A percentile compares a stretch with the other conserved stretches of the same genome.
These are phyloP conservation scores for Iselma pallidipennis DNA, from an alignment of 2,888 invertebrate species.

Conservation along the genomic window DNA sequence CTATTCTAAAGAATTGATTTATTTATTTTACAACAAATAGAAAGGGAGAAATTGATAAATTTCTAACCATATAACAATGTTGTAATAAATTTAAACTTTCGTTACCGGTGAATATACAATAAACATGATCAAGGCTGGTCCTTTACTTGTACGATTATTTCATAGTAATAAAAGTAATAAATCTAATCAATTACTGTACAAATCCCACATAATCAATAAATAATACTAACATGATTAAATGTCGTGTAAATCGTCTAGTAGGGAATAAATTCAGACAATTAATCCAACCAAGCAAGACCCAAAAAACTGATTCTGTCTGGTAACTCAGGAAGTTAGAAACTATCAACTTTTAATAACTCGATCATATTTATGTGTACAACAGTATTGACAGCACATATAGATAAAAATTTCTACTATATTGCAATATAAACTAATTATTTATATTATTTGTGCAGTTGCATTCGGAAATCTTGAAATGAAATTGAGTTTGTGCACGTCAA, in stretches of 20 bases:
- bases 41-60: background rate
- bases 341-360: background rate
- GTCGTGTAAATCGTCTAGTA: background rate
- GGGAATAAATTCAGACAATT: background rate
- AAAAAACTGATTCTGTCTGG: background rate
- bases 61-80: background rate
- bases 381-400: background rate
- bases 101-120: background rate
- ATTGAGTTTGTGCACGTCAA: background rate
- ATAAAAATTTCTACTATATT: background rate
- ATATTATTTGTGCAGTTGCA: background rate
- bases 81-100: background rate
- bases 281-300: background rate
- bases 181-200: background rate
- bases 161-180: background rate
- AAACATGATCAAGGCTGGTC: background rate
- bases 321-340: background rate
- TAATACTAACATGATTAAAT: background rate
- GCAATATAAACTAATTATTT: background rate
- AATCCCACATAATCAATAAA: slow-evolving; percentile 4
- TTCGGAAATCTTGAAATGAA: no score
- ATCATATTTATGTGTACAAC: background rate
- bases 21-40: background rate
- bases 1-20: background rate
- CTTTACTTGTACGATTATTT: background rate